Percentiles rank a stretch among this genome's conserved stretches.
These are phyloP conservation scores for Lepas anatifera DNA, from an alignment of 2,888 invertebrate genomes.

Conservation along the genomic window DNA sequence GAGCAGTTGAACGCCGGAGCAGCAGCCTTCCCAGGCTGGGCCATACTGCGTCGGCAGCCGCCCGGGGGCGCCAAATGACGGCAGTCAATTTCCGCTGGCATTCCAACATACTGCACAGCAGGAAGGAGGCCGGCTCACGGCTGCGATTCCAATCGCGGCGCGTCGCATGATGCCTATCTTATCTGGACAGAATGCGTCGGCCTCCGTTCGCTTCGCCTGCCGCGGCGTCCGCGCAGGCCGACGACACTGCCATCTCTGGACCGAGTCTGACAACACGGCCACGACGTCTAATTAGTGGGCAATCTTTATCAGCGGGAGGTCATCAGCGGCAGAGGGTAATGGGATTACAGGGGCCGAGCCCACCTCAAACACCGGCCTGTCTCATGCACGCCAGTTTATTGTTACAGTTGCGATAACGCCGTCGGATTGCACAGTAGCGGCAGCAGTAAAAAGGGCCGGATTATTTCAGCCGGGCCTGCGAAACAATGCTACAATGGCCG, in stretches of 20 bases:
- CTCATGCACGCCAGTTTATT: neutral
- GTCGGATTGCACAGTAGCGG: neutral
- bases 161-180: too few relatives aligned
- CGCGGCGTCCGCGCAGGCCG: too few relatives aligned
- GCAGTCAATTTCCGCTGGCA: too few relatives aligned
- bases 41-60: too few relatives aligned
- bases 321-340: conserved; percentile 3
- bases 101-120: too few relatives aligned
- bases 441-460: neutral
- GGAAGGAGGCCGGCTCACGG: too few relatives aligned
- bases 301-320: neutral
- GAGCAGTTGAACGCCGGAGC: too few relatives aligned
- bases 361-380: neutral
- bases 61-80: too few relatives aligned
- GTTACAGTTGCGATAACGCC: neutral
- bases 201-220: too few relatives aligned
- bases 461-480: neutral
- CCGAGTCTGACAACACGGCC: neutral
- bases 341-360: neutral
- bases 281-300: neutral
- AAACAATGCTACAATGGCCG: neutral
- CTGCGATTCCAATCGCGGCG: too few relatives aligned
- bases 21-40: too few relatives aligned
- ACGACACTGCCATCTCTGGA: neutral
- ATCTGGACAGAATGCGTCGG: too few relatives aligned